Percentiles rank a stretch among this genome's conserved stretches.
phyloP scores from a whole-genome alignment of 1,140 invertebrate species.

The Arctopsyche grandis region DNA sequence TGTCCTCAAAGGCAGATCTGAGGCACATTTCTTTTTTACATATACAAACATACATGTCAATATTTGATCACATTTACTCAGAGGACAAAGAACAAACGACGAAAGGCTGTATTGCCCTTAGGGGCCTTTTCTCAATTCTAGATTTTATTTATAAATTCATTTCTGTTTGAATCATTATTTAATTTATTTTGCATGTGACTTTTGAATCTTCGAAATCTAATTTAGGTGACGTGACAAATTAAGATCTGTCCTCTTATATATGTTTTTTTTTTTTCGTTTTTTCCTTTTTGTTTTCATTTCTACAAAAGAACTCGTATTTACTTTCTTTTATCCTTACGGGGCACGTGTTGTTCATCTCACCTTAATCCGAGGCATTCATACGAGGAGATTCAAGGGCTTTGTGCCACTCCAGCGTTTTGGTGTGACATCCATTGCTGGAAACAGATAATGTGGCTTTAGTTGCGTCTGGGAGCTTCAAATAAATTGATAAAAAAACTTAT shows the following conservation, averaged over 20 bases:
- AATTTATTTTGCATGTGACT: background rate
- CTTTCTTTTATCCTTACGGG: slow-evolving; percentile 16
- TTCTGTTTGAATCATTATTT: no score
- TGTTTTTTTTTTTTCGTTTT: background rate
- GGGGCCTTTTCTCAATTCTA: background rate
- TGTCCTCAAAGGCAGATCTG: background rate
- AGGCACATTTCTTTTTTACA: slow-evolving; percentile 17
- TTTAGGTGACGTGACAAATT: background rate
- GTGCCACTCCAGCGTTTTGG: slow-evolving; percentile 25
- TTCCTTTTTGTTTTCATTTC: background rate
- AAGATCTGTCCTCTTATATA: background rate
- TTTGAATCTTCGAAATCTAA: background rate
- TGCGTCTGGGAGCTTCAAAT: background rate
- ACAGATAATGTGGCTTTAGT: slow-evolving; percentile 37
- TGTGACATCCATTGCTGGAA: slow-evolving; percentile 35
- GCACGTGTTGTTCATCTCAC: slow-evolving; percentile 41
- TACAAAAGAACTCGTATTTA: background rate
- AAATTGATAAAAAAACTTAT: slow-evolving; percentile 34
- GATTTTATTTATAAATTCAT: slow-evolving; percentile 2
- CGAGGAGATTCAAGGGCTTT: slow-evolving; percentile 44
- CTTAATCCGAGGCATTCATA: slow-evolving; percentile 49
- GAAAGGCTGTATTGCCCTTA: background rate
- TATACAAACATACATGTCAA: slow-evolving; percentile 17
- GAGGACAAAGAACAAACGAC: slow-evolving; percentile 27
- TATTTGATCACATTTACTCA: slow-evolving; percentile 34